These are phyloP conservation scores for Potamilus streckersoni DNA, from an alignment of 1,140 invertebrate genomes.

Conservation along the genomic window DNA sequence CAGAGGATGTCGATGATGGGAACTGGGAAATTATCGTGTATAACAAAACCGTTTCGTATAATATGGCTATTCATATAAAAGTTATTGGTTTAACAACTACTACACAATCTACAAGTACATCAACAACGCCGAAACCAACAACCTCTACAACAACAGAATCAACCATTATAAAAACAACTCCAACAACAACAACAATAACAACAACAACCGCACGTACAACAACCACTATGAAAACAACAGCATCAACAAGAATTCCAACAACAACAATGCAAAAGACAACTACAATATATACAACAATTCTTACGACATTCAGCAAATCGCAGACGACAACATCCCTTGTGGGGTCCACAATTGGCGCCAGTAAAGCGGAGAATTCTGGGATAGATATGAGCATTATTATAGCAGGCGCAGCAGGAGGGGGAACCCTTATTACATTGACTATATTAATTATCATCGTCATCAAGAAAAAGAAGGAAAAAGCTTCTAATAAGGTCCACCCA, in stretches of 20 bases:
- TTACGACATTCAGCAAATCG: neutral
- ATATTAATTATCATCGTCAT: constrained; percentile 9
- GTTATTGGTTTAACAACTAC: constrained; percentile 22
- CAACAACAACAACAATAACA: neutral
- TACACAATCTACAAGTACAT: constrained; percentile 13
- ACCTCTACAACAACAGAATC: neutral
- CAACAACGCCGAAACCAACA: neutral
- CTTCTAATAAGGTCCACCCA: too few relatives aligned
- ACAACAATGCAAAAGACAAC: neutral
- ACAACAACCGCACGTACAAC: neutral
- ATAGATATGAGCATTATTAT: constrained; percentile 17
- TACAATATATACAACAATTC: neutral
- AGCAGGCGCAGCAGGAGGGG: constrained; percentile 18
- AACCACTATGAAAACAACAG: neutral
- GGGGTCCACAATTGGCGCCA: neutral
- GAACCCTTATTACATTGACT: constrained; percentile 8
- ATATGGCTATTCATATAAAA: constrained; percentile 11
- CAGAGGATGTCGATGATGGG: constrained; percentile 14
- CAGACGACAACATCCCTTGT: neutral
- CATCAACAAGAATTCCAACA: neutral
- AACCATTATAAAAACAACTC: neutral
- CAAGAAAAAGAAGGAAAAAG: constrained; percentile 9
- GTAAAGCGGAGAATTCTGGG: constrained; percentile 3
- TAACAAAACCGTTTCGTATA: constrained; percentile 14
- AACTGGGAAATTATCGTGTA: constrained; percentile 22